These are phyloP conservation scores for Brachyrhaphis roseni DNA, from an alignment of 2,797 vertebrate species.

Conservation along the genomic window DNA sequence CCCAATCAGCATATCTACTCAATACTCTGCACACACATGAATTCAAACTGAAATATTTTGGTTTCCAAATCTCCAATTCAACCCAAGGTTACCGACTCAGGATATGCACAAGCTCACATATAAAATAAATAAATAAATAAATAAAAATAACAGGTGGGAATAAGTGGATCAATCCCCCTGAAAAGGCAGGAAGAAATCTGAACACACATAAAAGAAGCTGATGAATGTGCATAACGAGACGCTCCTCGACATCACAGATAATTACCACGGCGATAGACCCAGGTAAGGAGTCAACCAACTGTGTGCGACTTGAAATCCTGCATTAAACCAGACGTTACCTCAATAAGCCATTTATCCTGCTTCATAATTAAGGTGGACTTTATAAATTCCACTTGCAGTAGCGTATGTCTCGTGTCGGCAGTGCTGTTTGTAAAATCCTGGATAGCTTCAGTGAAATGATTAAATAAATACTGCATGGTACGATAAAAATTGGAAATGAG, in stretches of 20 bases:
- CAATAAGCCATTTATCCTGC: neutral
- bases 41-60: neutral
- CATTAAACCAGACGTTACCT: neutral
- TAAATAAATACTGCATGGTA: neutral
- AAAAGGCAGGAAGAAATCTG: slow-evolving; percentile 1
- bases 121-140: no score
- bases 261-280: neutral
- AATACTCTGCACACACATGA: neutral
- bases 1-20: neutral
- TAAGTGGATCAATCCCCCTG: no score
- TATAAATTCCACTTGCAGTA: neutral
- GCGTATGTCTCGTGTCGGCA: neutral
- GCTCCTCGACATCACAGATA: neutral
- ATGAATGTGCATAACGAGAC: neutral
- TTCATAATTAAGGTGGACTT: neutral
- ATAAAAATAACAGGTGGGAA: neutral
- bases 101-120: neutral
- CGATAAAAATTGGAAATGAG: neutral
- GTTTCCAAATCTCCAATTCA: neutral
- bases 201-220: neutral
- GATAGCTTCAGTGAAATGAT: neutral
- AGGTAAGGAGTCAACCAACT: neutral
- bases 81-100: neutral
- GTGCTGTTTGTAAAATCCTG: neutral
- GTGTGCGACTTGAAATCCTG: neutral